phyloP scores from a whole-genome alignment of 2,888 invertebrate species.

The Nomada ruficornis region DNA sequence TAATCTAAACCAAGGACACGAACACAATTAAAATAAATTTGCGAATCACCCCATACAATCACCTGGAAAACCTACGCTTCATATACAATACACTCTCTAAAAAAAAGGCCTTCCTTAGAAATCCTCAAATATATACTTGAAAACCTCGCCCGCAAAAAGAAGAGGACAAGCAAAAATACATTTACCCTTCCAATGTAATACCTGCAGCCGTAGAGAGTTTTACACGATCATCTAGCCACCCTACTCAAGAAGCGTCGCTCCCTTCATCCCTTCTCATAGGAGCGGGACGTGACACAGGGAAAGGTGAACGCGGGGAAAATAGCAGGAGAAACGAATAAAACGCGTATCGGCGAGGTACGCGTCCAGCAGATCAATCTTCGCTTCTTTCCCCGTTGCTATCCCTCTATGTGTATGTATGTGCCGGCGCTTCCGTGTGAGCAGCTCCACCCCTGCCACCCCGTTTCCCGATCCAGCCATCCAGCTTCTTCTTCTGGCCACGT shows the following conservation, averaged over 20 bases:
- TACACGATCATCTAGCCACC: slow-evolving; percentile 67
- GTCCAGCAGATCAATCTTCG: slow-evolving; percentile 71
- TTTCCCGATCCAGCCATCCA: slow-evolving; percentile 65
- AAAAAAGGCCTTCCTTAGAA: background rate
- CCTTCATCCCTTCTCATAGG: background rate
- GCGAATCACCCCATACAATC: too few relatives aligned
- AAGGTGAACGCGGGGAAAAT: slow-evolving; percentile 30
- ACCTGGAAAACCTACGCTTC: too few relatives aligned
- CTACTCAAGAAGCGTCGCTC: slow-evolving; percentile 42
- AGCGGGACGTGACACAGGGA: slow-evolving; percentile 7
- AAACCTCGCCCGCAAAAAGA: slow-evolving; percentile 8
- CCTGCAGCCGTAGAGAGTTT: slow-evolving; percentile 66
- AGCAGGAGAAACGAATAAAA: slow-evolving; percentile 66
- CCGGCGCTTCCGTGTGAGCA: slow-evolving; percentile 10
- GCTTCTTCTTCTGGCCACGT: slow-evolving; percentile 69
- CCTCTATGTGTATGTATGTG: slow-evolving; percentile 14
- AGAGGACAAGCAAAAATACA: slow-evolving; percentile 55
- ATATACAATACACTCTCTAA: background rate
- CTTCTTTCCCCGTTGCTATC: slow-evolving; percentile 53
- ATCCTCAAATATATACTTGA: background rate
- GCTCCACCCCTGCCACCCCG: slow-evolving; percentile 59
- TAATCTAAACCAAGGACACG: too few relatives aligned
- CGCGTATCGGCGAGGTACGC: slow-evolving; percentile 68
- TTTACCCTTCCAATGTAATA: slow-evolving; percentile 44
- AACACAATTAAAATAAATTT: too few relatives aligned